These are phyloP conservation scores for Pimephales promelas DNA, from an alignment of 2,113 vertebrate genomes.

Conservation along the genomic window DNA sequence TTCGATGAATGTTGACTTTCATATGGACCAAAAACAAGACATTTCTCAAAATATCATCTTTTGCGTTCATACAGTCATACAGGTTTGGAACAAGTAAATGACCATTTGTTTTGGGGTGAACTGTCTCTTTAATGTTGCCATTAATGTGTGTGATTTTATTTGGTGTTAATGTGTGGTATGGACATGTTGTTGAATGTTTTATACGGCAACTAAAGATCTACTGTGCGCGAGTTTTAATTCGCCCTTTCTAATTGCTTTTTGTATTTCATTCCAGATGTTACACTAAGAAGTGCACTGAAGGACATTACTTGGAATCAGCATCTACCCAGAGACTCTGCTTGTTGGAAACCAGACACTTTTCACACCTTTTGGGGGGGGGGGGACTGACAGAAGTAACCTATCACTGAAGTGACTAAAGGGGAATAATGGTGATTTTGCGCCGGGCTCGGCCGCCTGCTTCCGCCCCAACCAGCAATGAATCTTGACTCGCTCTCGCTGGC, in stretches of 20 bases:
- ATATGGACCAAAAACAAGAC: not conserved
- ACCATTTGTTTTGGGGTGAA: not conserved
- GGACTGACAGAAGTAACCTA: constrained; percentile 88
- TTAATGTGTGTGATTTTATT: too few species aligned
- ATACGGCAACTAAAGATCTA: not conserved
- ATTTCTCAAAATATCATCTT: not conserved
- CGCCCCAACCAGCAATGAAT: constrained; percentile 99
- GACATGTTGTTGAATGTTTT: not conserved
- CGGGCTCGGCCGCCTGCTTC: constrained; percentile 99
- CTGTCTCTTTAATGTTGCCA: not conserved
- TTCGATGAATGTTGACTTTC: not conserved
- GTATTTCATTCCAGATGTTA: constrained; percentile 83
- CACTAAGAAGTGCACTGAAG: constrained; percentile 84
- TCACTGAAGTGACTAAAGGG: constrained; percentile 99
- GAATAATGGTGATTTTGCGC: constrained; percentile 99
- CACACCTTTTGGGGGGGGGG: constrained; percentile 81
- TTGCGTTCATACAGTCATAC: not conserved
- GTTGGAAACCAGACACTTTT: constrained; percentile 76
- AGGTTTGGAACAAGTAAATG: not conserved
- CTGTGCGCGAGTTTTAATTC: not conserved
- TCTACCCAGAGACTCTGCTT: constrained; percentile 71
- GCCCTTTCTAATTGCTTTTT: not conserved
- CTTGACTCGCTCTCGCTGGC: constrained; percentile 99
- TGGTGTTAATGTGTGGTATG: not conserved
- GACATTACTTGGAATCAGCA: constrained; percentile 76